Evolutionary conservation across 1,140 invertebrate genomes (phyloP).

Genomic region (Apolygus lucorum): DNA sequence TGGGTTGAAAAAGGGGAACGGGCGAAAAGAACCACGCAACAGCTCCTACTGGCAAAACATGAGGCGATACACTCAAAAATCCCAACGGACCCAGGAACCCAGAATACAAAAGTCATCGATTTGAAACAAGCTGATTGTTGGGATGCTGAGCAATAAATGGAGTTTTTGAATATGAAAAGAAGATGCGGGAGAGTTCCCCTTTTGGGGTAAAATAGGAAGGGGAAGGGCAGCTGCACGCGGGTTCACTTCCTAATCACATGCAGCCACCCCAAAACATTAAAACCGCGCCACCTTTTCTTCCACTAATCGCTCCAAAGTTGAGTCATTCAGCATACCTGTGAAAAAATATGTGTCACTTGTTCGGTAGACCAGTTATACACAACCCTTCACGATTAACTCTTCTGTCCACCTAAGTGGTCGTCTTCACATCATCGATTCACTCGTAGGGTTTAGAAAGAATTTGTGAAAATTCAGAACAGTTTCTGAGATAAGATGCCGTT

Average conservation of each 20-base stretch:
- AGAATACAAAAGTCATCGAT: not conserved
- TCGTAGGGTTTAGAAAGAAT: no score
- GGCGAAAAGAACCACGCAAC: not conserved
- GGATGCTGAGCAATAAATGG: not conserved
- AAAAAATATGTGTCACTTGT: no score
- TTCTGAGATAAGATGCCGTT: no score
- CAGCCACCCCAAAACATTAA: no score
- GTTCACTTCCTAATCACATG: not conserved
- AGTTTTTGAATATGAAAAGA: constrained; percentile 2
- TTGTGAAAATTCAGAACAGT: no score
- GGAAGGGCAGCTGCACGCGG: not conserved
- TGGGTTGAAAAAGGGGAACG: not conserved
- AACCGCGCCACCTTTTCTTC: no score
- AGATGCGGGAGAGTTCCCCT: not conserved
- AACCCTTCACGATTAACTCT: no score
- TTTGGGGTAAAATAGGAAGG: not conserved
- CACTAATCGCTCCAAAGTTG: no score
- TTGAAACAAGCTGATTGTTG: not conserved
- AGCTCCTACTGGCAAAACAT: not conserved
- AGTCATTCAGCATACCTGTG: no score
- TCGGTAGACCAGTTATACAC: no score
- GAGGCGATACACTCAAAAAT: not conserved
- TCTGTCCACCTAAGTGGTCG: no score
- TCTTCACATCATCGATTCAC: no score
- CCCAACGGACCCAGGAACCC: not conserved